Percentiles rank a stretch among this genome's conserved stretches.
These are phyloP conservation scores for Lithophane socia DNA, from an alignment of 2,888 invertebrate genomes.

Conservation along the genomic window DNA sequence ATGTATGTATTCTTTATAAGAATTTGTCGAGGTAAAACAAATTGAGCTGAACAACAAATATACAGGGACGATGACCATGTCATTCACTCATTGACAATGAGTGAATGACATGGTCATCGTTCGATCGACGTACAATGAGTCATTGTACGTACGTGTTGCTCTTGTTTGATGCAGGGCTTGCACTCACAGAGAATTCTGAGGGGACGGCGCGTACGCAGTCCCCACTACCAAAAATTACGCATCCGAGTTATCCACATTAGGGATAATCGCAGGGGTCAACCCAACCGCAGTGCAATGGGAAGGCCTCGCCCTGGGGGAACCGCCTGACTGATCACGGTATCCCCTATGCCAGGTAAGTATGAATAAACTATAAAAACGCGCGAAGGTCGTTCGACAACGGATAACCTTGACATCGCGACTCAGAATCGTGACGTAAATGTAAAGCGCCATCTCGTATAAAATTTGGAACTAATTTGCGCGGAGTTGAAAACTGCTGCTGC, in stretches of 20 bases:
- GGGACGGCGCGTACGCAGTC: slow-evolving; percentile 62
- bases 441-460: slow-evolving; percentile 23
- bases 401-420: slow-evolving; percentile 37
- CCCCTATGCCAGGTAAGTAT: slow-evolving; percentile 37
- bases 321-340: slow-evolving; percentile 35
- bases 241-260: slow-evolving; percentile 48
- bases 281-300: slow-evolving; percentile 38
- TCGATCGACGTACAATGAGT: too few relatives aligned
- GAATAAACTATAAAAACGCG: neutral
- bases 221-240: slow-evolving; percentile 41
- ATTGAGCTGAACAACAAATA: too few relatives aligned
- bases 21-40: too few relatives aligned
- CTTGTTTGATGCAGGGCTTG: too few relatives aligned
- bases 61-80: too few relatives aligned
- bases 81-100: too few relatives aligned
- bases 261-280: slow-evolving; percentile 63
- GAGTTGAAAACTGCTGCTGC: too few relatives aligned
- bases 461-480: neutral
- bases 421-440: slow-evolving; percentile 25
- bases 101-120: too few relatives aligned
- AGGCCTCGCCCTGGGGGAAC: slow-evolving; percentile 40
- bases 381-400: slow-evolving; percentile 14
- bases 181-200: neutral
- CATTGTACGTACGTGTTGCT: too few relatives aligned
- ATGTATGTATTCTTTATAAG: too few relatives aligned